Base-by-base conservation (phyloP, 2,888 invertebrate genomes). In the Belgica antarctica region DNA sequence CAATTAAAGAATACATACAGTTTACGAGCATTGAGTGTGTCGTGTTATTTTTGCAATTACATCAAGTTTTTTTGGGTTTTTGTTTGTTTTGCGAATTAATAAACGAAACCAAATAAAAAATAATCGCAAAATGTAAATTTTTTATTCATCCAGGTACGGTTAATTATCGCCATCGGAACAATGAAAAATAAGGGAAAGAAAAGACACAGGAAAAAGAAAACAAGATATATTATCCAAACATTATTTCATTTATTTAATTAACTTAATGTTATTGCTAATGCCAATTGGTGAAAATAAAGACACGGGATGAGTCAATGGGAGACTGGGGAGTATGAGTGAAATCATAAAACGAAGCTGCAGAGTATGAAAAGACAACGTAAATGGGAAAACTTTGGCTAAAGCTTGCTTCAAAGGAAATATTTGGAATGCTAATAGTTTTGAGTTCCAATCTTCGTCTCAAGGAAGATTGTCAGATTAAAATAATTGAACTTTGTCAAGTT, bases 241-340 rank as follows among this genome's bases (percentile, higher is more conserved):
- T 68, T 68, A 68, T 68, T 12, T 68, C 57, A 52, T 57, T 68
- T 68, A 57, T 28, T 68, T 68, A 68, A 68, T 68, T 68, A 68
- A 68, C 47, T 68, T 57, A 66, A 66, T 63, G 61, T 15, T 61
- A 25, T 61, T 28, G 2, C 59, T 12, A 22, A 52, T 52, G 52
- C 41, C 41, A 41, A 31, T n/a, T 17, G 52, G 22, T 52, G 19
- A 52, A 52, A 22, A 12, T 17, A 10, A 22, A 52, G 12, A 22
- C 17, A 52, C 41, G 12, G 41, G 41, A 31, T 31, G 41, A 15
- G 12, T 5, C 2, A 15, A 5, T 12, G 41, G 41, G 41, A 34
- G 12, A 34, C 7, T 62, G 41, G 24, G 25, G 62, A 28, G 28
- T 27, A 24, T 63, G 63, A 63, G 41, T 25, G 36, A 41, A 28